A percentile compares a stretch with the other conserved stretches of the same genome.
Conservation (phyloP, 2,888 invertebrate species). For the Brenthis hecate region DNA sequence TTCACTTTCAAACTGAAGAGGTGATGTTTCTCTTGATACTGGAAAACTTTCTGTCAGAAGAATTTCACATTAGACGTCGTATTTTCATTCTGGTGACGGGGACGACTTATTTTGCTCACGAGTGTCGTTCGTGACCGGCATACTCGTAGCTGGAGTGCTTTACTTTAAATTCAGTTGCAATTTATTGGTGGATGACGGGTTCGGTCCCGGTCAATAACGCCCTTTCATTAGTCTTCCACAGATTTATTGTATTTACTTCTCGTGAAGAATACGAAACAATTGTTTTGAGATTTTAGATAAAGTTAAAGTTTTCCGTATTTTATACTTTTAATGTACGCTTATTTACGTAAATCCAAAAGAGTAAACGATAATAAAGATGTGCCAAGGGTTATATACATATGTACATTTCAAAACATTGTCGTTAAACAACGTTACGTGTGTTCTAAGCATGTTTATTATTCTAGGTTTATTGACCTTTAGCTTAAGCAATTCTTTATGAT, state of each 20-base stretch:
- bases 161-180: slow-evolving; percentile 44
- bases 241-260: slow-evolving; percentile 41
- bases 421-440: slow-evolving; percentile 12
- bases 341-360: not conserved
- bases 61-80: slow-evolving; percentile 28
- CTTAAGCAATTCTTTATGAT: slow-evolving; percentile 35
- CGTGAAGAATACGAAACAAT: slow-evolving; percentile 35
- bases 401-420: not conserved
- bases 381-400: not conserved
- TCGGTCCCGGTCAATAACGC: slow-evolving; percentile 39
- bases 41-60: slow-evolving; percentile 17
- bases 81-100: slow-evolving; percentile 32
- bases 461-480: slow-evolving; percentile 40
- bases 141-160: slow-evolving; percentile 22
- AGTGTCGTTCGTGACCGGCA: slow-evolving; percentile 41
- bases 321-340: not conserved
- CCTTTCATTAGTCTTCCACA: slow-evolving; percentile 39
- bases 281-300: slow-evolving; percentile 17
- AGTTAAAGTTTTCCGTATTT: not conserved
- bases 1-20: not conserved
- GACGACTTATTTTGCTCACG: slow-evolving; percentile 41
- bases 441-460: slow-evolving; percentile 29
- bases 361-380: not conserved
- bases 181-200: slow-evolving; percentile 44
- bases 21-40: slow-evolving; percentile 3